phyloP scores from a whole-genome alignment of 2,888 invertebrate species.

The Deilephila porcellus region DNA sequence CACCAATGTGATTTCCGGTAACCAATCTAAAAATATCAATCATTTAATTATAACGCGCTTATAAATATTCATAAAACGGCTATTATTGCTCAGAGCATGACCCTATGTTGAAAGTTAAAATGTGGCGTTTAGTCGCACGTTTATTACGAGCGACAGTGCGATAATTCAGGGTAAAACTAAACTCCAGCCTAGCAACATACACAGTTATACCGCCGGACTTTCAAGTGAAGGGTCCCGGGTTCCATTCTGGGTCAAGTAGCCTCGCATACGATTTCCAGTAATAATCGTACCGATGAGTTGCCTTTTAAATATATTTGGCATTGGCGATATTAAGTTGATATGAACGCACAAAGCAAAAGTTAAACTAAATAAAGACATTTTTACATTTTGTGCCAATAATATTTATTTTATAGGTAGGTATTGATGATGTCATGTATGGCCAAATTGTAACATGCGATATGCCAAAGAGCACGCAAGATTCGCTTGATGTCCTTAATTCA shows the following conservation, averaged over 20 bases:
- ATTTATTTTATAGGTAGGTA: background rate
- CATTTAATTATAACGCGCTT: too few relatives aligned
- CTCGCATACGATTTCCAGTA: constrained; percentile 22
- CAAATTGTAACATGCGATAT: background rate
- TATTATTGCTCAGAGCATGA: background rate
- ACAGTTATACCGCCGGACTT: constrained; percentile 33
- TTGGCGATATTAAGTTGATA: background rate
- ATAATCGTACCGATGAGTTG: constrained; percentile 4
- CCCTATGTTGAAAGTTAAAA: background rate
- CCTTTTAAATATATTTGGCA: constrained; percentile 14
- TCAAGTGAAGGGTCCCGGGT: constrained; percentile 25
- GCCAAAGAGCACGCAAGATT: background rate
- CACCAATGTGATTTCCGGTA: too few relatives aligned
- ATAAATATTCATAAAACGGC: too few relatives aligned
- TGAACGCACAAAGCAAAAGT: background rate
- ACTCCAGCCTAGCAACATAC: constrained; percentile 31
- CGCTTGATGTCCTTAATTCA: background rate
- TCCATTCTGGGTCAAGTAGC: constrained; percentile 26
- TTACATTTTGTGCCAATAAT: background rate
- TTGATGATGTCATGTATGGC: constrained; percentile 1
- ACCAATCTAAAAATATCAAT: too few relatives aligned
- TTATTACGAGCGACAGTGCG: background rate
- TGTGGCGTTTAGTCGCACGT: background rate
- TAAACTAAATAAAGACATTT: background rate
- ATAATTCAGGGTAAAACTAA: constrained; percentile 1